phyloP scores from a whole-genome alignment of 2,797 vertebrate genomes.

The Macroramphosus scolopax region DNA sequence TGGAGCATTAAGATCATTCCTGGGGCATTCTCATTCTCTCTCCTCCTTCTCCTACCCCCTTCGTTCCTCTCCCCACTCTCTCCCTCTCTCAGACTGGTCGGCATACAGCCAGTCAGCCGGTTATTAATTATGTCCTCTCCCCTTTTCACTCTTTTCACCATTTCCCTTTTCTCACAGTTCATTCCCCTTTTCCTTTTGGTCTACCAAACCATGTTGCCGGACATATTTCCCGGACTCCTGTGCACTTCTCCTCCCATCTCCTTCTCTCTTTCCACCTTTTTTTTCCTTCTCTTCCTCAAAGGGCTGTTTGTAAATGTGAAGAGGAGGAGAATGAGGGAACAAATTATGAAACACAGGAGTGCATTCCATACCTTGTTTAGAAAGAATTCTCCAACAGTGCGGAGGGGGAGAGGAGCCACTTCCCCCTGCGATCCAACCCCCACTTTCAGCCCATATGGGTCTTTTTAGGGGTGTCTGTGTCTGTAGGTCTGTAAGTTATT shows the following conservation, averaged over 20 bases:
- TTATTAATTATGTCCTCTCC: constrained; percentile 52
- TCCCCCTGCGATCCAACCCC: constrained; percentile 42
- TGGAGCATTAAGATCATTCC: constrained; percentile 70
- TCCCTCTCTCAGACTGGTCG: constrained; percentile 26
- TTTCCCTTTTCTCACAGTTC: constrained; percentile 26
- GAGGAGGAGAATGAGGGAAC: constrained; percentile 73
- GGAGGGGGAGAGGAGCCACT: constrained; percentile 56
- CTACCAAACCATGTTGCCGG: constrained; percentile 28
- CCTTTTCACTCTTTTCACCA: constrained; percentile 38
- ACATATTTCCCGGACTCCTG: constrained; percentile 47
- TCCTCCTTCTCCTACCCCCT: constrained; percentile 11
- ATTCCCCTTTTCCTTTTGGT: constrained; percentile 47
- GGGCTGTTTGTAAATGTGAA: constrained; percentile 72
- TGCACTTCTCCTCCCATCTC: constrained; percentile 29
- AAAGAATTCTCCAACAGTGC: constrained; percentile 71
- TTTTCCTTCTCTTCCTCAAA: constrained; percentile 46
- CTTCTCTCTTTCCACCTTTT: constrained; percentile 29
- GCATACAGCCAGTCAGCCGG: constrained; percentile 37
- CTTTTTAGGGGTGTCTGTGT: constrained; percentile 45
- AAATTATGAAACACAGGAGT: constrained; percentile 79
- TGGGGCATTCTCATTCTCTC: constrained; percentile 37
- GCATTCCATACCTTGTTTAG: constrained; percentile 86
- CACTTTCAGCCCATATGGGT: constrained; percentile 58
- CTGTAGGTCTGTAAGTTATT: constrained; percentile 23
- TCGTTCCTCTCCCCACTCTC: constrained; percentile 12